Percentiles rank a stretch among this genome's conserved stretches.
phyloP scores from a whole-genome alignment of 2,888 invertebrate genomes.

The Drosophila meridiana region DNA sequence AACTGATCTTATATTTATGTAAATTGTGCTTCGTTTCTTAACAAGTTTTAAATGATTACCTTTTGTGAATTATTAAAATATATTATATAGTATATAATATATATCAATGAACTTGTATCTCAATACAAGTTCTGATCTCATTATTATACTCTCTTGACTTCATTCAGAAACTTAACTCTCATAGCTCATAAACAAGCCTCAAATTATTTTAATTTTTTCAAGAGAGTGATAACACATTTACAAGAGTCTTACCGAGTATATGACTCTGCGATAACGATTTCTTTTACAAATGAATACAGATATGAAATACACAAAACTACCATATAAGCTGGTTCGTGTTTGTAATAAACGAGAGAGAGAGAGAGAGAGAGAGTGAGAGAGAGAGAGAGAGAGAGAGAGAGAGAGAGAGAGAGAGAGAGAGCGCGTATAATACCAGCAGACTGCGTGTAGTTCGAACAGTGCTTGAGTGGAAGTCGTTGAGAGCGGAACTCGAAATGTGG shows the following conservation, averaged over 20 bases:
- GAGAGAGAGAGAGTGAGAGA: neutral
- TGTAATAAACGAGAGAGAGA: neutral
- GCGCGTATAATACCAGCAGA: neutral
- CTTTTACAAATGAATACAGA: neutral
- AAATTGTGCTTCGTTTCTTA: too few species aligned
- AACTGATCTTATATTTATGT: neutral
- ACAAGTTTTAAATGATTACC: too few species aligned
- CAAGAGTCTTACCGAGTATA: neutral
- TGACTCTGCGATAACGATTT: neutral
- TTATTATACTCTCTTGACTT: neutral
- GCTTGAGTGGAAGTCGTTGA: neutral
- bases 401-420: neutral
- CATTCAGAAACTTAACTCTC: too few species aligned
- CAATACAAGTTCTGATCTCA: neutral
- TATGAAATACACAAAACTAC: neutral
- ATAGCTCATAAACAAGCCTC: neutral
- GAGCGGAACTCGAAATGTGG: conserved; percentile 29
- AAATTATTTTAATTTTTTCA: neutral
- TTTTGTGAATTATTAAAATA: too few species aligned
- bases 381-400: neutral
- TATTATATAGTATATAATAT: neutral
- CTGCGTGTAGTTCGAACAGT: neutral
- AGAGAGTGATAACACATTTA: neutral
- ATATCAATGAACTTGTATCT: neutral
- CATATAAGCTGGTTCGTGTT: neutral